Percentiles rank a stretch among this genome's conserved stretches.
These are phyloP conservation scores for Prosapia bicincta DNA, from an alignment of 2,888 invertebrate genomes.

Conservation along the genomic window DNA sequence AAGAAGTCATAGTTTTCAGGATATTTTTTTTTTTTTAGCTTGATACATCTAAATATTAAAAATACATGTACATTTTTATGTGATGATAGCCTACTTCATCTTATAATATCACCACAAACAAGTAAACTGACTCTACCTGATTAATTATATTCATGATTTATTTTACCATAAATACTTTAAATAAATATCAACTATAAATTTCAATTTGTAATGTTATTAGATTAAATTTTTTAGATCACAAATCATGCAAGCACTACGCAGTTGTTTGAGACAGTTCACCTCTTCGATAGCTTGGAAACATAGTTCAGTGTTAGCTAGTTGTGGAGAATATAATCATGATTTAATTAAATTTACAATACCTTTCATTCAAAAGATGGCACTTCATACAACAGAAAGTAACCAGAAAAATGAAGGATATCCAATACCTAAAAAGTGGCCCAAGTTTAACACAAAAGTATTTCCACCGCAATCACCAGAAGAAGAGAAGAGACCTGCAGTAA, in stretches of 20 bases:
- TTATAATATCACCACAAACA: no score
- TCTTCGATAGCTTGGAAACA: background rate
- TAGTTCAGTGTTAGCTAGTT: background rate
- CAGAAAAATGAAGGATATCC: background rate
- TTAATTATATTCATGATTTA: no score
- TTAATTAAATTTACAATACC: background rate
- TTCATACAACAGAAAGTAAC: background rate
- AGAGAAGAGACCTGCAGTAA: slow-evolving; percentile 79
- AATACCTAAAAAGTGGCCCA: slow-evolving; percentile 32
- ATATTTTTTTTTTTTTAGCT: no score
- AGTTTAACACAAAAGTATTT: slow-evolving; percentile 70
- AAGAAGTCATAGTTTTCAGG: no score
- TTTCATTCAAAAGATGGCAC: background rate
- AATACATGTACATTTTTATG: no score
- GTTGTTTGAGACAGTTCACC: background rate
- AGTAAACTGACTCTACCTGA: no score
- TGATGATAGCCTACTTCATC: no score
- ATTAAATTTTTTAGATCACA: no score
- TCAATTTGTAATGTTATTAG: no score
- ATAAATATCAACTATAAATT: no score
- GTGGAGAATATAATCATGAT: background rate
- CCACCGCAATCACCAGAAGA: slow-evolving; percentile 74
- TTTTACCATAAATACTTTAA: no score
- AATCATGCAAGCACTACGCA: background rate
- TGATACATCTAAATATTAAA: no score